Percentiles rank a stretch among this genome's conserved stretches.
phyloP scores from a whole-genome alignment of 2,113 vertebrate genomes.

The Cacatua alba region DNA sequence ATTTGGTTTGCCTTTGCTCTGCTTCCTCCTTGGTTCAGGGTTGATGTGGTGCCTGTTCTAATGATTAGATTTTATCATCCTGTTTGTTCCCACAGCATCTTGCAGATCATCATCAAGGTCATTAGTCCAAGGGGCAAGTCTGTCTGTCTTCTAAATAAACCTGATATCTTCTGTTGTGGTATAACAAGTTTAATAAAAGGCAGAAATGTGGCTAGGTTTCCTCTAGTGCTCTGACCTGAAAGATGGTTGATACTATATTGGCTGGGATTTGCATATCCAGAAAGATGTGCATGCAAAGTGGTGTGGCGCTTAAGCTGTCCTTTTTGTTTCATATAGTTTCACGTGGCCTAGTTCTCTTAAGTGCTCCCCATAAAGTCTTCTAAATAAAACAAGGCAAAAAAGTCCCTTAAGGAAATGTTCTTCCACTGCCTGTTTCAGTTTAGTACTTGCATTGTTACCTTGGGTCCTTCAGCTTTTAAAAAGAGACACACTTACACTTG shows the following conservation, averaged over 20 bases:
- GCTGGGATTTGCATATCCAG: background rate
- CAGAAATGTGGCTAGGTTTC: background rate
- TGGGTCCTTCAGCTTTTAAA: background rate
- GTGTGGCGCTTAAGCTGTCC: background rate
- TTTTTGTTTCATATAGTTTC: background rate
- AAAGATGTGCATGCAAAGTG: background rate
- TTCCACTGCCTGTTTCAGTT: background rate
- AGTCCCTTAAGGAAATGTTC: background rate
- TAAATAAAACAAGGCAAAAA: background rate
- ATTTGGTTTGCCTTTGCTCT: constrained; percentile 20
- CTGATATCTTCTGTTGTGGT: background rate
- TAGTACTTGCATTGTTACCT: background rate
- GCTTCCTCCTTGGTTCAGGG: background rate
- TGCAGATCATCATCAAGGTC: background rate
- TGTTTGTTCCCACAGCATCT: constrained; percentile 2
- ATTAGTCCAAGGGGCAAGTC: constrained; percentile 22
- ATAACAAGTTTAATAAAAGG: background rate
- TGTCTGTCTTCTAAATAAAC: constrained; percentile 34
- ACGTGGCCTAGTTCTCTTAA: background rate
- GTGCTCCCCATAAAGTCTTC: background rate
- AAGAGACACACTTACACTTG: rapidly evolving
- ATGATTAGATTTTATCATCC: constrained; percentile 33
- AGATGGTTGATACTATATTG: background rate
- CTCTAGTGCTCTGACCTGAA: background rate
- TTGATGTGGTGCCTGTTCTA: background rate